Conservation (phyloP, 2,888 invertebrate species). For the Cheilosia urbana region DNA sequence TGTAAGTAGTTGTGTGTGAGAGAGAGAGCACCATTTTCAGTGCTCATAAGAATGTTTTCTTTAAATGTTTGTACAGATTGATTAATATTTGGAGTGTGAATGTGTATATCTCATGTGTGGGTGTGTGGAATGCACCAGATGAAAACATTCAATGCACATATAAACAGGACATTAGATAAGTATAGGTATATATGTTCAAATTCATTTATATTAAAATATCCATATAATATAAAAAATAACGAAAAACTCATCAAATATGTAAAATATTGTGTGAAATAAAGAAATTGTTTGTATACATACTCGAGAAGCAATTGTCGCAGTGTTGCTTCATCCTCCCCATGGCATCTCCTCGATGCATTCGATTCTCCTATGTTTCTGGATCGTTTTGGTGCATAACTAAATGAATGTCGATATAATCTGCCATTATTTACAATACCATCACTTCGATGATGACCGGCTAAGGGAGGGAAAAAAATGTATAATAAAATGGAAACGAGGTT, state of each 20-base stretch:
- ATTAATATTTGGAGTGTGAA: slow-evolving; percentile 43
- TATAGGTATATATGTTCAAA: slow-evolving; percentile 25
- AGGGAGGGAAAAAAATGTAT: slow-evolving; percentile 1
- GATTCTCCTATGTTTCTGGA: slow-evolving; percentile 82
- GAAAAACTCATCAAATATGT: neutral
- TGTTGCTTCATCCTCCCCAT: slow-evolving; percentile 94
- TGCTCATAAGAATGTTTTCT: slow-evolving; percentile 3
- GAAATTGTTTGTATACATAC: slow-evolving; percentile 85
- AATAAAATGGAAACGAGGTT: slow-evolving; percentile 4
- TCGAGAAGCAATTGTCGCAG: slow-evolving; percentile 97
- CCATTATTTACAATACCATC: slow-evolving; percentile 83
- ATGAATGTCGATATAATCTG: slow-evolving; percentile 84
- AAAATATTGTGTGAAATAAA: neutral
- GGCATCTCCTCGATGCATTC: slow-evolving; percentile 83
- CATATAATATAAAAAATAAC: slow-evolving; percentile 28
- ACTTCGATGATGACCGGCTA: slow-evolving; percentile 81
- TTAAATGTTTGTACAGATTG: slow-evolving; percentile 30
- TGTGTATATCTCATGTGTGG: slow-evolving; percentile 21
- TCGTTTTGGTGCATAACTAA: slow-evolving; percentile 84
- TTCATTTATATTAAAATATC: slow-evolving; percentile 29
- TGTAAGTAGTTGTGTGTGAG: slow-evolving; percentile 8
- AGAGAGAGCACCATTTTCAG: slow-evolving; percentile 5
- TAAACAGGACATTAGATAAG: slow-evolving; percentile 60
- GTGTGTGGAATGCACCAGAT: slow-evolving; percentile 68
- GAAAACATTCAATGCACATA: slow-evolving; percentile 68